Conservation (phyloP, 1,140 invertebrate genomes). For the Trialeurodes vaporariorum region DNA sequence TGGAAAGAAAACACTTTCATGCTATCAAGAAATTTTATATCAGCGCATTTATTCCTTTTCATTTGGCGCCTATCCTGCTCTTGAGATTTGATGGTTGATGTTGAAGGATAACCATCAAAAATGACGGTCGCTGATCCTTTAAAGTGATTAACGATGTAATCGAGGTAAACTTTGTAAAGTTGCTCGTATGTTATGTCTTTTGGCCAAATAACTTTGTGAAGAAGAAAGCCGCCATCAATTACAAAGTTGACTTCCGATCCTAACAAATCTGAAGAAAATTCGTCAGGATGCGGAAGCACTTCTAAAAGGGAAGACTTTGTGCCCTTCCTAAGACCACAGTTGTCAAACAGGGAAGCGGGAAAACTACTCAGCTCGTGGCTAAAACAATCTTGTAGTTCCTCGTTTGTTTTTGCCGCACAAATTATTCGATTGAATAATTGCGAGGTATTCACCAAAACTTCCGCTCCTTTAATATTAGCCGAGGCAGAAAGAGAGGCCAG, state of each 20-base stretch:
- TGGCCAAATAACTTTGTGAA: conserved; percentile 23
- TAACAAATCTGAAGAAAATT: not conserved
- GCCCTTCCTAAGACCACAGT: conserved; percentile 33
- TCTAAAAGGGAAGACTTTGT: conserved; percentile 31
- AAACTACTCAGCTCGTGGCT: conserved; percentile 33
- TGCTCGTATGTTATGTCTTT: conserved; percentile 12
- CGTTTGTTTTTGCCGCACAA: conserved; percentile 29
- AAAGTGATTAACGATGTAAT: conserved; percentile 19
- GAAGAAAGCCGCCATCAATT: conserved; percentile 23
- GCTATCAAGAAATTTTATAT: not conserved
- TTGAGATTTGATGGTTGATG: not conserved
- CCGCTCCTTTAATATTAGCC: conserved; percentile 27
- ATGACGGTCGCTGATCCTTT: conserved; percentile 12
- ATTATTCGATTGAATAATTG: conserved; percentile 34
- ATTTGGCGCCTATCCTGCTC: not conserved
- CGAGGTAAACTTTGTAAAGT: conserved; percentile 18
- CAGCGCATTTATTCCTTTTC: not conserved
- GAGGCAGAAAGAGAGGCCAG: not conserved
- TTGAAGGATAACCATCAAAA: conserved; percentile 22
- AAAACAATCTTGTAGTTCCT: conserved; percentile 29
- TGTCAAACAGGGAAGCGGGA: conserved; percentile 33
- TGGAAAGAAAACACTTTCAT: not conserved
- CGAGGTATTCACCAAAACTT: conserved; percentile 31
- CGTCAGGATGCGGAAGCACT: conserved; percentile 18
- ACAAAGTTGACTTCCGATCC: conserved; percentile 6